These are phyloP conservation scores for Cranoglanis bouderius DNA, from an alignment of 2,113 vertebrate genomes.

Conservation along the genomic window DNA sequence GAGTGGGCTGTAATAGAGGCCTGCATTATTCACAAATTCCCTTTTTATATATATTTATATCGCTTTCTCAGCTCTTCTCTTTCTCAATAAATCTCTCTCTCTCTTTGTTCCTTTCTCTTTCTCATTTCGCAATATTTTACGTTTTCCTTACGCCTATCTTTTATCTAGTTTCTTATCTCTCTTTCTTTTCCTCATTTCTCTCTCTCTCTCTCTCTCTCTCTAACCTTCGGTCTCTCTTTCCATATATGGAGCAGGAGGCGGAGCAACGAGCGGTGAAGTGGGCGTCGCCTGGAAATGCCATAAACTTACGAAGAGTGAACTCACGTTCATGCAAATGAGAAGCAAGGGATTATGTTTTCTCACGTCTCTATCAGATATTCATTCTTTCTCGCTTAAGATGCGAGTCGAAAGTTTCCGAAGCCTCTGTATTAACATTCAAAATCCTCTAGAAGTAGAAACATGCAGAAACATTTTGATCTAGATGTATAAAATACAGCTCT, in stretches of 20 bases:
- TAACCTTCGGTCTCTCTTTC: background rate
- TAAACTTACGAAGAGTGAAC: background rate
- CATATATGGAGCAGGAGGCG: background rate
- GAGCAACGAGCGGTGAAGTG: background rate
- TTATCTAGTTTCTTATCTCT: background rate
- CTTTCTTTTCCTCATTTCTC: background rate
- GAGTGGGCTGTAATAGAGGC: constrained; percentile 70
- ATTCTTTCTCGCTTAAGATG: background rate
- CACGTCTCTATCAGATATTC: background rate
- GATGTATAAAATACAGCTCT: too few species aligned
- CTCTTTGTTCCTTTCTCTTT: background rate
- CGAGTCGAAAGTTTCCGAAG: background rate
- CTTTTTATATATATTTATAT: background rate
- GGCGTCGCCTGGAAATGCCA: background rate
- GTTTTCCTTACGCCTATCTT: background rate
- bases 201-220: background rate
- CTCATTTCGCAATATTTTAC: background rate
- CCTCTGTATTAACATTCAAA: background rate
- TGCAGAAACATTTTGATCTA: too few species aligned
- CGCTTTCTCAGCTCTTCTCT: constrained; percentile 14
- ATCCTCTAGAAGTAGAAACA: background rate
- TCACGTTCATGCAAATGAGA: background rate
- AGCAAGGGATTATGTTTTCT: background rate
- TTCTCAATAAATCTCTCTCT: background rate
- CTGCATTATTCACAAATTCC: constrained; percentile 74